Evolutionary conservation across 2,888 invertebrate genomes (phyloP).

Genomic region (Pollenia griseotomentosa): DNA sequence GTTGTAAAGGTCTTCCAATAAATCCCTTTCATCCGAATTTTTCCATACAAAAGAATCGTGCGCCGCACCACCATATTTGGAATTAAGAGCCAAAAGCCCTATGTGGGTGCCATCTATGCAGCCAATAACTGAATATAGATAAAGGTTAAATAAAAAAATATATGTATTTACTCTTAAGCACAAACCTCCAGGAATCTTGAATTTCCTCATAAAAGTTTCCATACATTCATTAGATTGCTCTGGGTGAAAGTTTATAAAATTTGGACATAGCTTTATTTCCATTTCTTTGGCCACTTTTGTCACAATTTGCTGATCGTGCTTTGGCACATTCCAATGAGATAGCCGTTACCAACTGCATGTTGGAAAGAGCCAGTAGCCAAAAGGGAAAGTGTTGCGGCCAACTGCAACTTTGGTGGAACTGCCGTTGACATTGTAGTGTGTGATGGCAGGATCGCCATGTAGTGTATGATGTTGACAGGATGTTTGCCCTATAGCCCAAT

Average conservation of each 20-base stretch:
- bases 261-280: neutral
- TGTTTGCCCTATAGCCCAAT: too few species aligned
- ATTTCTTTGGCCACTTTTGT: neutral
- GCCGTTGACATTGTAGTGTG: too few species aligned
- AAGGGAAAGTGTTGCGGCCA: neutral
- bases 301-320: neutral
- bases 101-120: conserved; percentile 3
- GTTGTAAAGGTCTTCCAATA: neutral
- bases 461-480: too few species aligned
- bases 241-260: neutral
- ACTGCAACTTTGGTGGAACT: conserved; percentile 8
- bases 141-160: too few species aligned
- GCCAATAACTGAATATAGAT: neutral
- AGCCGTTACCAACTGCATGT: too few species aligned
- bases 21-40: conserved; percentile 39
- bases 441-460: too few species aligned
- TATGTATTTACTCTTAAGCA: too few species aligned
- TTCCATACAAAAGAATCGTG: conserved; percentile 52
- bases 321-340: neutral
- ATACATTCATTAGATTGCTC: neutral
- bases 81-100: conserved; percentile 31
- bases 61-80: conserved; percentile 45
- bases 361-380: neutral
- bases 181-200: too few species aligned
- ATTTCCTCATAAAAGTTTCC: conserved; percentile 1